Evolutionary conservation across 2,888 invertebrate genomes (phyloP), one percentile per base, ranked within the genome.

Genomic region (Aquatica leii): DNA sequence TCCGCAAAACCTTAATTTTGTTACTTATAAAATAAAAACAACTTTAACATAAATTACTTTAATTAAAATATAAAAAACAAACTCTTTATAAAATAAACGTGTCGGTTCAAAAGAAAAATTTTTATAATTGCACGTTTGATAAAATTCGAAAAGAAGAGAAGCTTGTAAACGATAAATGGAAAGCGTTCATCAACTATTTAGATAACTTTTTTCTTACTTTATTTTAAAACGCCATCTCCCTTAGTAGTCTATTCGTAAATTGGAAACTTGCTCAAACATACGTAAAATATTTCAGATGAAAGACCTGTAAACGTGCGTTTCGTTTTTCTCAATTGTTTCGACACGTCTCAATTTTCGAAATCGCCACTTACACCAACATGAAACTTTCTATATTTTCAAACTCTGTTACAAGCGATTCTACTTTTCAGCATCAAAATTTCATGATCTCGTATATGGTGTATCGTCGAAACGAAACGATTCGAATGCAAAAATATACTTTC

Each of bases 211-310:
- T 24, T 24, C 6, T 24, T 24, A 24, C 24, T 24, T 6, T 4
- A 24, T 24, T 24, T 24, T 24, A 24, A 6, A 24, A 40, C 40
- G 40, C 40, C 2, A 9, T 40, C 40, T 40, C 2, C 11, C 3
- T 14, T 40, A 9, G 40, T 40, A 2, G 40, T 3, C 3, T 9
- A 50, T 51, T 43, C 24, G 41, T 34, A 59, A 52, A 59, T 43
- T 52, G 17, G 52, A 15, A 35, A 48, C 59, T n/a, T n/a, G n/a
- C n/a, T n/a, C n/a, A n/a, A 40, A 35, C 20, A 24, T 55, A 61
- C 61, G 61, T 62, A 62, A 49, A 57, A 62, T 52, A 62, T 62
- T 62, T 62, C 46, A 57, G 52, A 62, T 62, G 57, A 62, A 62
- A 54, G 37, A 61, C 41, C 40, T 55, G 50, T 37, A 49, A 55